Conservation (phyloP, 2,888 invertebrate genomes). For the Eledone cirrhosa region DNA sequence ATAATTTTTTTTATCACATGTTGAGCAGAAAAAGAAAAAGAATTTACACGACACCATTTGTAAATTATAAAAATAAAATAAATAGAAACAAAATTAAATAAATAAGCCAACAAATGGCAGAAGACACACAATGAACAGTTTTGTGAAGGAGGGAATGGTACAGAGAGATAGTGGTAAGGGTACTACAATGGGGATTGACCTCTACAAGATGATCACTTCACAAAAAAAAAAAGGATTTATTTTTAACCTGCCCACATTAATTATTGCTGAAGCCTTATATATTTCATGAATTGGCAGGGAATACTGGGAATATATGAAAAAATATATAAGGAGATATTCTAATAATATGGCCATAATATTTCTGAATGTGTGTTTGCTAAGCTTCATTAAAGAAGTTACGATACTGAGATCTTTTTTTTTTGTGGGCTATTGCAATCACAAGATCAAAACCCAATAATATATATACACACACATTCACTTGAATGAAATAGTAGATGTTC, state of each 20-base stretch:
- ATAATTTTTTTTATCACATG: constrained; percentile 19
- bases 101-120: constrained; percentile 17
- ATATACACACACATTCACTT: too few species aligned
- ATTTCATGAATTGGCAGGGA: too few species aligned
- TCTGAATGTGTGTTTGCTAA: too few species aligned
- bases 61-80: constrained; percentile 9
- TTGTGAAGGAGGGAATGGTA: constrained; percentile 12
- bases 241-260: neutral
- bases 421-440: too few species aligned
- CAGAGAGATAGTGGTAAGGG: constrained; percentile 7
- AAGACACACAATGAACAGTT: neutral
- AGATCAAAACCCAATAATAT: too few species aligned
- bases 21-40: constrained; percentile 1
- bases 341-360: too few species aligned
- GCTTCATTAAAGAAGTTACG: too few species aligned
- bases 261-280: too few species aligned
- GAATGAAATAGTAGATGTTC: too few species aligned
- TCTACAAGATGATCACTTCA: neutral
- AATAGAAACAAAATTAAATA: neutral
- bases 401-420: too few species aligned
- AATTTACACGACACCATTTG: constrained; percentile 19
- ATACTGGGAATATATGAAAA: too few species aligned
- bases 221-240: neutral
- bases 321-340: too few species aligned
- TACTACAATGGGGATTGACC: neutral